Base-by-base conservation (phyloP, 1,140 invertebrate genomes). In the Theocolax elegans region DNA sequence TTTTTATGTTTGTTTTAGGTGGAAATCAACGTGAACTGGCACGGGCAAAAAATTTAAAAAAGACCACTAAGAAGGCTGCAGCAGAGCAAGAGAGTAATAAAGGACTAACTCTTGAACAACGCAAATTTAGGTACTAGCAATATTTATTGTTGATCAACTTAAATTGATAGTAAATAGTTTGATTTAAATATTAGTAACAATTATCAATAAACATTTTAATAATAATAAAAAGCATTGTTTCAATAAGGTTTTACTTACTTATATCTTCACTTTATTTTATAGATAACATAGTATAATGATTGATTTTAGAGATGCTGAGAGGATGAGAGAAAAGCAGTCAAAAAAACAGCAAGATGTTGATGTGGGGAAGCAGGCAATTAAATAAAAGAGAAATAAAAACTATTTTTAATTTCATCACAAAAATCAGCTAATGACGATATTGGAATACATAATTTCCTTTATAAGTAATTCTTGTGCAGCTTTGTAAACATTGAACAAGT, bases 11-110 rank as follows among this genome's bases (percentile, higher is more conserved):
- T n/a, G n/a, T n/a, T 73, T 60, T 44, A 87, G 86, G 86, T 72
- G 91, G 91, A 77, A 92, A 92, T 83, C 91, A 92, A 78, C 84
- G 91, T 72, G 91, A 92, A 76, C 81, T 91, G 72, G 90, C 91
- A 65, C 82, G 91, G 60, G 87, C 87, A 40, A 92, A 92, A 80
- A 89, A 89, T 77, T 77, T 84, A 68, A 91, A 91, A 76, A 91
- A 92, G 79, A 79, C 80, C 71, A 79, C 79, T 68, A 88, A 86
- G 59, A 88, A 89, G 77, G 79, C 83, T 38, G 85, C 88, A 7
- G 75, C 79, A 9, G 84, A 87, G 38, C 90, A 91, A 71, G 87
- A 86, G 3, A 89, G 85, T 27, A 90, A 91, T 74, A 88, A 88
- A 76, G 90, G 89, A 17, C 79, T 90, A 60, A 87, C 88, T 3